Conservation (phyloP, 2,888 invertebrate genomes). For the Pristionchus fissidentatus region DNA sequence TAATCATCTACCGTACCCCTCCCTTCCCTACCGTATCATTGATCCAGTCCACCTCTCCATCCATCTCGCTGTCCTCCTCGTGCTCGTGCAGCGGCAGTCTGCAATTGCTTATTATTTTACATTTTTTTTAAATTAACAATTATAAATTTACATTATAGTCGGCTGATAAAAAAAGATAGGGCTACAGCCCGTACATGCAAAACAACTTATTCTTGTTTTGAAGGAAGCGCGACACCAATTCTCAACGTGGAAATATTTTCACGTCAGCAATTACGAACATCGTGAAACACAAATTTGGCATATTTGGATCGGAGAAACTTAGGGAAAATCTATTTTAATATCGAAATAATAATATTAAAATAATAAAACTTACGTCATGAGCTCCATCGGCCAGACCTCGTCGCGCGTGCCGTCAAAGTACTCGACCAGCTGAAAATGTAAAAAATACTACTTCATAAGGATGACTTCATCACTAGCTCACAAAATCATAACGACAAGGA, state of each 20-base stretch:
- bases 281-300: too few species aligned
- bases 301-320: too few species aligned
- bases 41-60: not conserved
- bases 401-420: constrained; percentile 45
- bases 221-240: too few species aligned
- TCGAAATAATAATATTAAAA: not conserved
- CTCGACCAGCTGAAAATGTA: constrained; percentile 28
- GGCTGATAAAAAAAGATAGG: too few species aligned
- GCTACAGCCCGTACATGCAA: too few species aligned
- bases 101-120: not conserved
- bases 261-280: too few species aligned
- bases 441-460: too few species aligned
- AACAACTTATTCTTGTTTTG: too few species aligned
- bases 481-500: not conserved
- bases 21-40: not conserved
- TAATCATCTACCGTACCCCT: not conserved
- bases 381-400: constrained; percentile 48
- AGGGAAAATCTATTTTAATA: too few species aligned
- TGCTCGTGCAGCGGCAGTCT: not conserved
- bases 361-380: constrained; percentile 35
- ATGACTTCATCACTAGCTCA: not conserved
- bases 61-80: not conserved
- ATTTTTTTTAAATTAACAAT: too few species aligned
- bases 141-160: too few species aligned
- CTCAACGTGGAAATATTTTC: too few species aligned